Conservation (phyloP, 1,140 invertebrate genomes). For the Cydia amplana region DNA sequence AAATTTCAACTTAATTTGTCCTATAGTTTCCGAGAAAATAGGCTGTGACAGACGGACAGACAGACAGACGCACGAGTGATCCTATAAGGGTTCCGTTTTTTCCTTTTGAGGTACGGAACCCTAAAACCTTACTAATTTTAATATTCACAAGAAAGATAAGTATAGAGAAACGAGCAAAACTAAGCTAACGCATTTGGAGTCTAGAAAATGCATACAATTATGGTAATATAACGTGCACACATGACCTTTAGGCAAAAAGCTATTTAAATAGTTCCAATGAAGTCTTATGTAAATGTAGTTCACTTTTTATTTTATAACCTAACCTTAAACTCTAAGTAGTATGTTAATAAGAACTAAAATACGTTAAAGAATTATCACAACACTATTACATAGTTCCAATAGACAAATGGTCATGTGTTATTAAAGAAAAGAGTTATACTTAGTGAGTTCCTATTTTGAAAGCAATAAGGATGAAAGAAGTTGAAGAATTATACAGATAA, state of each 20-base stretch:
- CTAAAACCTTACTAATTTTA: no score
- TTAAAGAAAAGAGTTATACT: no score
- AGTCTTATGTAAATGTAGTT: neutral
- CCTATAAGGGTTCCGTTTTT: no score
- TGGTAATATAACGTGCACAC: slow-evolving; percentile 2
- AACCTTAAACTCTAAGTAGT: neutral
- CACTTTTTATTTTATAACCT: neutral
- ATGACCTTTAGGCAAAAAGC: slow-evolving; percentile 1
- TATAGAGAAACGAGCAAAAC: neutral
- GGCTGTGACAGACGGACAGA: no score
- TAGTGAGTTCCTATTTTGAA: no score
- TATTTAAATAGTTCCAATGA: neutral
- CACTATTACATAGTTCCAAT: no score
- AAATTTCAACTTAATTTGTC: no score
- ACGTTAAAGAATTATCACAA: neutral
- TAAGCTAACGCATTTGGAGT: neutral
- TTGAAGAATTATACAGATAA: neutral
- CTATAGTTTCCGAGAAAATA: no score
- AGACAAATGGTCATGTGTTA: no score
- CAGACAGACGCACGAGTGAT: no score
- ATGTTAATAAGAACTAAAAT: neutral
- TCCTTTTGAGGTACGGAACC: no score
- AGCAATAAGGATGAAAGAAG: neutral
- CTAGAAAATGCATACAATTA: slow-evolving; percentile 3
- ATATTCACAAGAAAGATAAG: no score